Evolutionary conservation across 2,113 vertebrate species (phyloP).

Genomic region (Pteruthius melanotis): DNA sequence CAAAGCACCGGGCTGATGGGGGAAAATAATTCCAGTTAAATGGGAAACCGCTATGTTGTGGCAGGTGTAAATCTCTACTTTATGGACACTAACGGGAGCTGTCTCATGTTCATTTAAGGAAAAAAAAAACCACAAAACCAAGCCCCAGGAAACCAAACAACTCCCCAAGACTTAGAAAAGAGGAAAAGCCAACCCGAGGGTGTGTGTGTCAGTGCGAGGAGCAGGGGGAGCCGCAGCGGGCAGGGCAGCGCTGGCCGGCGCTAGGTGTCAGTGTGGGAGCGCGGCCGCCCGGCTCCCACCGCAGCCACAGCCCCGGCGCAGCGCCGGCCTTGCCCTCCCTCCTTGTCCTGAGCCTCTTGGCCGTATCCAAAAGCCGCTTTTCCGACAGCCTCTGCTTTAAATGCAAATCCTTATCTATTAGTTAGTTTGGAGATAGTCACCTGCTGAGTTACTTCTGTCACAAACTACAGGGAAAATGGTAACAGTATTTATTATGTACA

Average conservation of each 20-base stretch:
- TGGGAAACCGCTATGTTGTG: fast-evolving
- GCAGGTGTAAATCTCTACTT: neutral
- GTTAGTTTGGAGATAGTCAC: neutral
- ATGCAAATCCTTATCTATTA: neutral
- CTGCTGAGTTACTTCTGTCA: neutral
- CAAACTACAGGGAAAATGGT: neutral
- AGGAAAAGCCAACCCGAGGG: fast-evolving
- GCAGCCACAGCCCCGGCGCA: neutral
- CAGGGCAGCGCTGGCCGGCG: neutral
- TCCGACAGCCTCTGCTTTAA: neutral
- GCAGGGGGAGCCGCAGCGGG: neutral
- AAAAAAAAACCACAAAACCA: no score
- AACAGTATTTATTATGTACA: fast-evolving
- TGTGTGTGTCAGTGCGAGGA: fast-evolving
- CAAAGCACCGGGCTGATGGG: neutral
- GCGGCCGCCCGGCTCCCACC: neutral
- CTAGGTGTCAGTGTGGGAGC: conserved; percentile 19
- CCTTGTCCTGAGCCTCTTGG: fast-evolving
- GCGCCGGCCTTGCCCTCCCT: neutral
- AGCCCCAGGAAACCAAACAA: fast-evolving
- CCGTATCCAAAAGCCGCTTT: fast-evolving
- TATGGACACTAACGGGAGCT: fast-evolving
- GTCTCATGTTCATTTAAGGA: neutral
- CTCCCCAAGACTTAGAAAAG: fast-evolving
- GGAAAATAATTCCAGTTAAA: neutral